These are phyloP conservation scores for Paraescarpia echinospica DNA, from an alignment of 1,140 invertebrate species.

Conservation along the genomic window DNA sequence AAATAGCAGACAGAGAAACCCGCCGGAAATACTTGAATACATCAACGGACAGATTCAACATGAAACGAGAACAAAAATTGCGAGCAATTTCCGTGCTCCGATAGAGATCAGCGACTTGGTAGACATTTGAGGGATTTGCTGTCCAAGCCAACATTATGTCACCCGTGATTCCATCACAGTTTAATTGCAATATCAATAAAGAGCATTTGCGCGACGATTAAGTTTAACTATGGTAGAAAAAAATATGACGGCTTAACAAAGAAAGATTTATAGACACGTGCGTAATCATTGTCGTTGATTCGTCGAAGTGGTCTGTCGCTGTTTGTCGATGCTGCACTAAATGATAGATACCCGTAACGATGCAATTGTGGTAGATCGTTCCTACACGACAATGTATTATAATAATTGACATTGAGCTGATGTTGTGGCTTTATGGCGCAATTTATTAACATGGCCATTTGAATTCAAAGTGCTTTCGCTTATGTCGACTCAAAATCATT, in stretches of 20 bases:
- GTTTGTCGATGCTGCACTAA: neutral
- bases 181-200: conserved; percentile 2
- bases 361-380: neutral
- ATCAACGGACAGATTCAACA: neutral
- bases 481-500: neutral
- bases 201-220: neutral
- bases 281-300: neutral
- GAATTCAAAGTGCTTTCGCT: neutral
- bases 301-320: neutral
- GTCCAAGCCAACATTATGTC: neutral
- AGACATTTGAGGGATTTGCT: neutral
- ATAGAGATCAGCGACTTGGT: neutral
- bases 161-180: neutral
- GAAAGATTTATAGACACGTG: neutral
- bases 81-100: neutral
- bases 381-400: neutral
- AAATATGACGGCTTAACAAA: neutral
- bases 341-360: neutral
- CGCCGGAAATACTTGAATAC: neutral
- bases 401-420: neutral
- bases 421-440: neutral
- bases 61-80: neutral
- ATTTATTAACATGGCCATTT: neutral
- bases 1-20: neutral
- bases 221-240: neutral